Percentiles rank a stretch among this genome's conserved stretches.
Evolutionary conservation across 1,140 invertebrate genomes (phyloP).

Genomic region (Bactericera cockerelli): DNA sequence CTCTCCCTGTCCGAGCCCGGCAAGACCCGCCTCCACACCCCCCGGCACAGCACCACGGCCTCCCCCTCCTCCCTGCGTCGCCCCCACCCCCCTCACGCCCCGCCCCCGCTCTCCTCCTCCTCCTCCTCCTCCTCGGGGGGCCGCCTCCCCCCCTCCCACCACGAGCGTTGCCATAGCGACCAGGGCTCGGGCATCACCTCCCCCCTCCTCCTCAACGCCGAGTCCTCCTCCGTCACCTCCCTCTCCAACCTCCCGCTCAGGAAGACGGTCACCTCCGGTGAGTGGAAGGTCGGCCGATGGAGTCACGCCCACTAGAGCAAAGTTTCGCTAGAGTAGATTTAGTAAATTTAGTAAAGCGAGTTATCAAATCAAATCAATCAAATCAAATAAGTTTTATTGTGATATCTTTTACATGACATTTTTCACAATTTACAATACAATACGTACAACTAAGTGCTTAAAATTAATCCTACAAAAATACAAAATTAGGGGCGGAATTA

Average conservation of each 20-base stretch:
- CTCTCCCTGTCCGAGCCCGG: conserved; percentile 69
- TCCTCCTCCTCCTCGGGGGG: conserved; percentile 15
- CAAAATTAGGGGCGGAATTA: too few species aligned
- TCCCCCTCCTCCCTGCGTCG: conserved; percentile 23
- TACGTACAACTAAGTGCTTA: too few species aligned
- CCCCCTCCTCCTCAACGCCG: conserved; percentile 53
- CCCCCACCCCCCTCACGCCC: conserved; percentile 21
- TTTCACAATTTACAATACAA: too few species aligned
- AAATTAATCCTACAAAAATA: too few species aligned
- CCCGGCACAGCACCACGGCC: conserved; percentile 40
- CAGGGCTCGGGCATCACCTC: conserved; percentile 40
- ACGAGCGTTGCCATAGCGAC: conserved; percentile 81
- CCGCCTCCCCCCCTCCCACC: conserved; percentile 27
- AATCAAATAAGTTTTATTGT: too few species aligned
- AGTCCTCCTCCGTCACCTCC: conserved; percentile 88
- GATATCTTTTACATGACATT: too few species aligned
- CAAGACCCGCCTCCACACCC: conserved; percentile 75
- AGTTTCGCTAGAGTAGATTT: too few species aligned
- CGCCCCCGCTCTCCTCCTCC: conserved; percentile 28
- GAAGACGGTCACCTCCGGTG: conserved; percentile 71
- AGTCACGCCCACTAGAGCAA: too few species aligned
- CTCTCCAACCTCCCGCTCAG: conserved; percentile 73
- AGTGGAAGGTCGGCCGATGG: conserved; percentile 27
- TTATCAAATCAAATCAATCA: background rate
- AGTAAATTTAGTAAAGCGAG: too few species aligned